A percentile compares a stretch with the other conserved stretches of the same genome.
Evolutionary conservation across 2,797 vertebrate genomes (phyloP).

Genomic region (Myotis daubentonii): DNA sequence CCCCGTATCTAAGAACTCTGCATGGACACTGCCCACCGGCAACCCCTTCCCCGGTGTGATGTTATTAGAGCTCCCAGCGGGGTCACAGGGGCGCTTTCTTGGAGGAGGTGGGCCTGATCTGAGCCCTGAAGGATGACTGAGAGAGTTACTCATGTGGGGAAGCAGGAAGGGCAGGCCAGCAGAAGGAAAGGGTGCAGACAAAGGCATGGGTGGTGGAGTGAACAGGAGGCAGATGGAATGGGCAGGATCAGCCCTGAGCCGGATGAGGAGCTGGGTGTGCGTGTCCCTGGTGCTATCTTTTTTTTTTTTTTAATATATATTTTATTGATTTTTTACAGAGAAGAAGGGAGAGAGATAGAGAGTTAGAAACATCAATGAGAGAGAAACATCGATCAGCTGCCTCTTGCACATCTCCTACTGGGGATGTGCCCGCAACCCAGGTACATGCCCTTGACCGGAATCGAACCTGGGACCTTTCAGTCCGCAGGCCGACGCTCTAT

Average conservation of each 20-base stretch:
- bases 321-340: too few species aligned
- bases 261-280: neutral
- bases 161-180: neutral
- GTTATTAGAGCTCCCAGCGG: neutral
- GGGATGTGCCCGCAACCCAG: too few species aligned
- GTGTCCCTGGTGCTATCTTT: neutral
- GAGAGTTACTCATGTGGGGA: neutral
- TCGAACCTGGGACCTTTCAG: too few species aligned
- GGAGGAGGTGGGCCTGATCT: neutral
- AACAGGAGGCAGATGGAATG: too few species aligned
- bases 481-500: too few species aligned
- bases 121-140: neutral
- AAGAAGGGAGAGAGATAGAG: too few species aligned
- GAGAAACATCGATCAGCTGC: too few species aligned
- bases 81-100: neutral
- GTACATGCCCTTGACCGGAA: too few species aligned
- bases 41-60: neutral
- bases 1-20: neutral
- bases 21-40: accelerated
- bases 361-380: too few species aligned
- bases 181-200: neutral
- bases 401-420: too few species aligned
- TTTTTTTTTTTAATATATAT: too few species aligned
- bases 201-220: neutral
- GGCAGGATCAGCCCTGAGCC: accelerated